Conservation (phyloP, 2,888 invertebrate genomes). For the Anaspis maculata region DNA sequence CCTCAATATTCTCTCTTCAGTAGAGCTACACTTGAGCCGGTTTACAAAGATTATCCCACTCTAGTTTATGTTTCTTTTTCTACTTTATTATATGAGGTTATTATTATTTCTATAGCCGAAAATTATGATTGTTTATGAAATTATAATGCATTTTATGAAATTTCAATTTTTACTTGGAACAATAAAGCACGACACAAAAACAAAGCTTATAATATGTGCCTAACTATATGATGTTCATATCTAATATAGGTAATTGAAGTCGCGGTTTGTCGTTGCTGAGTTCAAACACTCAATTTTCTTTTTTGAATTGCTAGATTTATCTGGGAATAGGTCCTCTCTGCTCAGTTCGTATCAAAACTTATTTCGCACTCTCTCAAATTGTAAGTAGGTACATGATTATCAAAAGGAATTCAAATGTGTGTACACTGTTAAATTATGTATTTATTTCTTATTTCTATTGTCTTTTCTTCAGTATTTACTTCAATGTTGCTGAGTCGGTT, state of each 20-base stretch:
- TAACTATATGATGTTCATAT: too few species aligned
- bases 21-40: constrained; percentile 35
- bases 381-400: constrained; percentile 15
- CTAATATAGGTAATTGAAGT: too few species aligned
- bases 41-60: constrained; percentile 35
- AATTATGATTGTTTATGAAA: too few species aligned
- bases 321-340: constrained; percentile 7
- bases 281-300: too few species aligned
- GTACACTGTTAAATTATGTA: constrained; percentile 12
- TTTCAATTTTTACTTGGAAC: too few species aligned
- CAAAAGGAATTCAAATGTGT: constrained; percentile 12
- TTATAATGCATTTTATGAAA: constrained; percentile 1
- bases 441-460: constrained; percentile 12
- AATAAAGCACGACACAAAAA: too few species aligned
- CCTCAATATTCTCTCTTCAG: constrained; percentile 25
- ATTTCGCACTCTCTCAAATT: constrained; percentile 13
- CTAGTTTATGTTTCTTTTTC: constrained; percentile 36
- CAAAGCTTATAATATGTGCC: too few species aligned
- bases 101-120: constrained; percentile 32
- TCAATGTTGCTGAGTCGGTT: too few species aligned
- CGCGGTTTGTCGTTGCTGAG: too few species aligned
- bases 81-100: constrained; percentile 30
- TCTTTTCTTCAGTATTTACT: background rate
- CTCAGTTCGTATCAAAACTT: constrained; percentile 14
- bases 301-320: too few species aligned